Evolutionary conservation across 2,113 vertebrate genomes (phyloP).

Genomic region (cat (Felis catus)): DNA sequence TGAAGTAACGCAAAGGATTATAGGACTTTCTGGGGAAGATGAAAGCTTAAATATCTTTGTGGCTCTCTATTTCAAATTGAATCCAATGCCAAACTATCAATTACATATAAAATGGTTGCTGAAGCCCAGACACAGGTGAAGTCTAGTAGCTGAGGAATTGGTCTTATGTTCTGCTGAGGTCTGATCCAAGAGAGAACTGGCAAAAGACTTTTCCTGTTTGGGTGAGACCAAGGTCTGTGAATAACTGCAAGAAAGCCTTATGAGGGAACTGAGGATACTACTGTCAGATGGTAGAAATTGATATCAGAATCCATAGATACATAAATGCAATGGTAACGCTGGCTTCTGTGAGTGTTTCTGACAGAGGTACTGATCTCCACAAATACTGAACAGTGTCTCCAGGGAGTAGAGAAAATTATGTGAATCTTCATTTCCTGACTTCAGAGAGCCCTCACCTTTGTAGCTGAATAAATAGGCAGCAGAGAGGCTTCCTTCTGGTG

Average conservation of each 20-base stretch:
- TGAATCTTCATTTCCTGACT: neutral
- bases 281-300: neutral
- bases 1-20: conserved; percentile 2
- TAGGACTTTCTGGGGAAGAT: neutral
- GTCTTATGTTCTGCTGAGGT: neutral
- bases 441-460: neutral
- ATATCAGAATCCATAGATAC: neutral
- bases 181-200: neutral
- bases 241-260: neutral
- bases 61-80: neutral
- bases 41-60: neutral
- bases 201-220: neutral
- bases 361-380: neutral
- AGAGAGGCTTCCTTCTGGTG: neutral
- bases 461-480: neutral
- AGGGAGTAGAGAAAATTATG: neutral
- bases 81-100: neutral
- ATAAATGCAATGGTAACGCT: neutral
- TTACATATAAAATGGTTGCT: neutral
- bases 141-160: neutral
- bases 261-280: neutral
- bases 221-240: neutral
- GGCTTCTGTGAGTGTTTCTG: neutral
- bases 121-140: neutral
- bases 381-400: neutral